Evolutionary conservation across 1,140 invertebrate species (phyloP).

Genomic region (Drosophila tropicalis): DNA sequence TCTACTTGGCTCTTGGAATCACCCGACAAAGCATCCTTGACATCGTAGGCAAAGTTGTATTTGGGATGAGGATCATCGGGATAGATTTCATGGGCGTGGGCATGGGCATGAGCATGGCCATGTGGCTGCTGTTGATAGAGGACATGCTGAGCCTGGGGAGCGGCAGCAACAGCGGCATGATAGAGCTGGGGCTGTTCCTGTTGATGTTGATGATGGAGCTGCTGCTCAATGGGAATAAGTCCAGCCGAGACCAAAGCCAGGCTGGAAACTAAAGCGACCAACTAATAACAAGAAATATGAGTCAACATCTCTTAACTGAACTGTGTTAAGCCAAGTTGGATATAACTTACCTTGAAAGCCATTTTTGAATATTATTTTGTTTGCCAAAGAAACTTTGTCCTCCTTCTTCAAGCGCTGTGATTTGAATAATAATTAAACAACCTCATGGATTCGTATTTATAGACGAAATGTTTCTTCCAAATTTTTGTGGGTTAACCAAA

Average conservation of each 20-base stretch:
- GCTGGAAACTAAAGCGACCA: slow-evolving; percentile 57
- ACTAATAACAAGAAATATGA: slow-evolving; percentile 23
- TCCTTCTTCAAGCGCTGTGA: slow-evolving; percentile 67
- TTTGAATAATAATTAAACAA: slow-evolving; percentile 76
- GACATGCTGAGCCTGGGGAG: slow-evolving; percentile 60
- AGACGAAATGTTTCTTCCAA: slow-evolving; percentile 56
- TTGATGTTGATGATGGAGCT: slow-evolving; percentile 54
- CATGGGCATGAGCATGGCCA: slow-evolving; percentile 52
- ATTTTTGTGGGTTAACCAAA: slow-evolving; percentile 17
- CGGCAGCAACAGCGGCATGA: slow-evolving; percentile 24
- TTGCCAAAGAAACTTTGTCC: slow-evolving; percentile 58
- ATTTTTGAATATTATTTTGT: slow-evolving; percentile 57
- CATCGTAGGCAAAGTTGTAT: slow-evolving; percentile 84
- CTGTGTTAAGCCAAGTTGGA: background rate
- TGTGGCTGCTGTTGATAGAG: slow-evolving; percentile 69
- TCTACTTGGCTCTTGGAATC: slow-evolving; percentile 86
- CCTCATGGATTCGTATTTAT: slow-evolving; percentile 77
- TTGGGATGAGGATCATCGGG: slow-evolving; percentile 84
- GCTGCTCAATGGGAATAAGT: slow-evolving; percentile 65
- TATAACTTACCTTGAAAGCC: slow-evolving; percentile 75
- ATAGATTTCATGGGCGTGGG: slow-evolving; percentile 70
- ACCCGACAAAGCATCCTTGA: slow-evolving; percentile 85
- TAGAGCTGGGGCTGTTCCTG: slow-evolving; percentile 41
- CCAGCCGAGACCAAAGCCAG: slow-evolving; percentile 64
- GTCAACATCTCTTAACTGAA: background rate